Conservation (phyloP, 2,113 vertebrate species). For the Polypterus bichir region DNA sequence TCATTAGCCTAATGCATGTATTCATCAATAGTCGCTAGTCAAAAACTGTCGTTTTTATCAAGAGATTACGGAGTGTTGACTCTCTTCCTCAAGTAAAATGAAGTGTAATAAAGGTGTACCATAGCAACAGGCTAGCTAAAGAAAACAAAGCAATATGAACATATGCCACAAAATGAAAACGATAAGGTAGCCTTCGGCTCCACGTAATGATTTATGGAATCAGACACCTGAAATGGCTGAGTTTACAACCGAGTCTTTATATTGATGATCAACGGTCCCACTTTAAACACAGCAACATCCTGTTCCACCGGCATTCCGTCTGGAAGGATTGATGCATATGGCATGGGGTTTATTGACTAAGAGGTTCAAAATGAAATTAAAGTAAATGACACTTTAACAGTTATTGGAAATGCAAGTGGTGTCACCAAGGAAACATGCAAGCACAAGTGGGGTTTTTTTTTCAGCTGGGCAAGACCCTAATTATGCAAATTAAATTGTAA, state of each 20-base stretch:
- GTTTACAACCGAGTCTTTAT: not conserved
- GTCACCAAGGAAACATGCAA: too few species aligned
- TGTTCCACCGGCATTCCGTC: not conserved
- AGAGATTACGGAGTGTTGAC: conserved; percentile 34
- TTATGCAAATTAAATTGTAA: too few species aligned
- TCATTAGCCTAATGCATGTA: conserved; percentile 23
- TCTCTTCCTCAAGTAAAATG: conserved; percentile 24
- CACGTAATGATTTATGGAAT: not conserved
- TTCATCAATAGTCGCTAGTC: conserved; percentile 36
- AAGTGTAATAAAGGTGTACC: conserved; percentile 22
- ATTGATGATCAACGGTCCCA: not conserved
- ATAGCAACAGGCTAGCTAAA: conserved; percentile 1
- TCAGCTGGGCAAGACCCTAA: too few species aligned
- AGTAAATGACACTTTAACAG: too few species aligned
- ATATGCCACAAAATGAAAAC: not conserved
- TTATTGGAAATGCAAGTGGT: too few species aligned
- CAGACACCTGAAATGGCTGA: not conserved
- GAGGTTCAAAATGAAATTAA: too few species aligned
- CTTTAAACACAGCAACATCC: not conserved
- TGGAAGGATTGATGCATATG: too few species aligned
- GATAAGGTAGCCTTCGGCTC: not conserved
- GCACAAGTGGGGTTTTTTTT: too few species aligned
- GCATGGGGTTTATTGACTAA: too few species aligned
- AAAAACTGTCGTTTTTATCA: conserved; percentile 26
- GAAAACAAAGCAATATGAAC: not conserved